These are phyloP conservation scores for Pandion haliaetus DNA, from an alignment of 2,113 vertebrate species.

Conservation along the genomic window DNA sequence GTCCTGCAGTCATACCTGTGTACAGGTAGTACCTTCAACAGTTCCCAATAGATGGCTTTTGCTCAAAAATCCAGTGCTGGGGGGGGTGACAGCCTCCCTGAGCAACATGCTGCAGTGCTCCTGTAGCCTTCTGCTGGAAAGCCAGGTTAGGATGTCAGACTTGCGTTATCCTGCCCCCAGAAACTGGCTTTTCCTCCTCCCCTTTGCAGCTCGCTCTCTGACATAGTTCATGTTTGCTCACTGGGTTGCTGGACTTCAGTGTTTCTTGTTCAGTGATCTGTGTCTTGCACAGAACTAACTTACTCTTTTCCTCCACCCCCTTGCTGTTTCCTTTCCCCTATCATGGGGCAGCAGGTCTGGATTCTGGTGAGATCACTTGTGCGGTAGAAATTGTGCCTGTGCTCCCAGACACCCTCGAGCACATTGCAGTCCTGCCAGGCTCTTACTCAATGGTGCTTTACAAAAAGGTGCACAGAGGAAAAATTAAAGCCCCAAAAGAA, in stretches of 20 bases:
- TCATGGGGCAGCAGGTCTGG: background rate
- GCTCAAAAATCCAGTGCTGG: background rate
- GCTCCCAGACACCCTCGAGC: background rate
- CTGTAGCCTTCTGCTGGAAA: background rate
- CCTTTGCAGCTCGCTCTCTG: background rate
- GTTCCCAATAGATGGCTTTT: background rate
- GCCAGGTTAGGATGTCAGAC: background rate
- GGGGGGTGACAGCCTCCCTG: no score
- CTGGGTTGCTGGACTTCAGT: background rate
- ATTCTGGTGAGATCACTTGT: background rate
- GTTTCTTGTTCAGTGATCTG: background rate
- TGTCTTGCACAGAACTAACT: background rate
- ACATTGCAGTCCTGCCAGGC: background rate
- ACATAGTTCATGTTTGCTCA: background rate
- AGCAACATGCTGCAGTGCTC: background rate
- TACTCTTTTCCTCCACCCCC: background rate
- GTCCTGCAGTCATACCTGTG: background rate
- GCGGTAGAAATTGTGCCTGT: background rate
- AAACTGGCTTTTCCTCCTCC: background rate
- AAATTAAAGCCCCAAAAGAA: background rate
- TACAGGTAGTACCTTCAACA: background rate
- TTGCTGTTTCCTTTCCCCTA: background rate
- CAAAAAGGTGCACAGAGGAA: background rate
- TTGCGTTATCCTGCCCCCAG: background rate
- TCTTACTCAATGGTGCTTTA: background rate